Evolutionary conservation across 2,113 vertebrate species (phyloP), one percentile per base, ranked within the genome.

Genomic region (Suricata suricatta): DNA sequence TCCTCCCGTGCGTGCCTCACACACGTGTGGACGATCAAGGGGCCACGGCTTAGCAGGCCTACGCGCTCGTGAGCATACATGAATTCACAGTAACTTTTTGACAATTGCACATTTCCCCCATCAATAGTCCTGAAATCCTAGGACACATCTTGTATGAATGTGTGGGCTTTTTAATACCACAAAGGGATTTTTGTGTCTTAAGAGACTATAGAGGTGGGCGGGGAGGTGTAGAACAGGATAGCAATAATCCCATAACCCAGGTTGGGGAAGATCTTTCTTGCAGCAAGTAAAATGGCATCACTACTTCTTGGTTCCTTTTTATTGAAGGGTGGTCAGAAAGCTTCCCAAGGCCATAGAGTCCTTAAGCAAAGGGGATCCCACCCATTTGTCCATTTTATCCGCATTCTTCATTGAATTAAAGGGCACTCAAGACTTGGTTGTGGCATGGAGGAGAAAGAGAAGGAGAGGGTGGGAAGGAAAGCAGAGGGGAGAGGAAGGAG

Each of bases 121-220:
- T 96, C 63, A 33, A 31, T 27, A 52, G 68, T 87, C 74, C 83
- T 84, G 12, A 66, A 94, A 63, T 84, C 54, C 35, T 41, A 50
- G 69, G 92, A 96, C 80, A 94, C 92, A 69, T 33, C 4, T 2
- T 17, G n/a, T 33, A 80, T 88, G n/a, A 38, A 9, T 16, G 11
- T n/a, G 54, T 92, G 33, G 63, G 35, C 41, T 44, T 97, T 94
- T 95, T 86, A 93, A 89, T 80, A 94, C 41, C 79, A 92, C 92
- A 81, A 84, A 87, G 64, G 84, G 57, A 54, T 92, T 69, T 57
- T 93, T 31, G 23, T 88, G 76, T 74, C 95, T 96, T 90, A 89
- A 94, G 90, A 87, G 80, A 72, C 2, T 90, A 27, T 0, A 27
- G 82, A 81, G 38, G 10, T 41, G 86, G 90, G 68, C 41, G 41